Percentiles rank a stretch among this genome's conserved stretches.
Conservation (phyloP, 2,888 invertebrate species). For the Lasiommata megera region DNA sequence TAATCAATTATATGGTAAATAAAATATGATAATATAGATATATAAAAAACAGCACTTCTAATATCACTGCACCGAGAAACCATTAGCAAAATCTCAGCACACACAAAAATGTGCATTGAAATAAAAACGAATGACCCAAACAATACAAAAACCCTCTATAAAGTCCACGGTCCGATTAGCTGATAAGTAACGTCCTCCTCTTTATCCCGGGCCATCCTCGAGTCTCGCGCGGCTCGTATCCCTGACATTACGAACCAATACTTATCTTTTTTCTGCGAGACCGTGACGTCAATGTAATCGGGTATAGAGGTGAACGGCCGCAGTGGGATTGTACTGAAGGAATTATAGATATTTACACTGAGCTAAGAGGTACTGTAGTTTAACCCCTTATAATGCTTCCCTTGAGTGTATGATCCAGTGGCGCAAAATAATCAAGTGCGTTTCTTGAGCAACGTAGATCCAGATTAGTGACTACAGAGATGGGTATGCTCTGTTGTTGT, state of each 20-base stretch:
- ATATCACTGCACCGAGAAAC: not conserved
- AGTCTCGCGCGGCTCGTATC: conserved; percentile 51
- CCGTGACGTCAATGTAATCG: conserved; percentile 66
- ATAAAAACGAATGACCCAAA: conserved; percentile 28
- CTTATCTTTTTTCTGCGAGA: conserved; percentile 61
- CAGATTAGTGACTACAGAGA: no score
- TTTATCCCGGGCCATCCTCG: conserved; percentile 18
- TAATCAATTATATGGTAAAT: no score
- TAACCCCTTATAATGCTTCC: not conserved
- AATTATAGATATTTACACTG: conserved; percentile 24
- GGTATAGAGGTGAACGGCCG: conserved; percentile 55
- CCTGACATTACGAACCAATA: conserved; percentile 61
- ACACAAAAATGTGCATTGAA: conserved; percentile 24
- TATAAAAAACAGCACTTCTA: no score
- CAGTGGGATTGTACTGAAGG: conserved; percentile 43
- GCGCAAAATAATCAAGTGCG: no score
- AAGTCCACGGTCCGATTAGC: conserved; percentile 34
- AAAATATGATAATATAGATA: no score
- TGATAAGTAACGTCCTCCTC: conserved; percentile 33
- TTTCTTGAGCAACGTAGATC: no score
- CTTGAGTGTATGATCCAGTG: no score
- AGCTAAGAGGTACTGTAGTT: not conserved
- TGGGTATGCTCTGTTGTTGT: no score
- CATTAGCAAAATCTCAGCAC: not conserved
- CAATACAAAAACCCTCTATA: conserved; percentile 28